Conservation (phyloP, 2,113 vertebrate species). For the Piprites chloris region DNA sequence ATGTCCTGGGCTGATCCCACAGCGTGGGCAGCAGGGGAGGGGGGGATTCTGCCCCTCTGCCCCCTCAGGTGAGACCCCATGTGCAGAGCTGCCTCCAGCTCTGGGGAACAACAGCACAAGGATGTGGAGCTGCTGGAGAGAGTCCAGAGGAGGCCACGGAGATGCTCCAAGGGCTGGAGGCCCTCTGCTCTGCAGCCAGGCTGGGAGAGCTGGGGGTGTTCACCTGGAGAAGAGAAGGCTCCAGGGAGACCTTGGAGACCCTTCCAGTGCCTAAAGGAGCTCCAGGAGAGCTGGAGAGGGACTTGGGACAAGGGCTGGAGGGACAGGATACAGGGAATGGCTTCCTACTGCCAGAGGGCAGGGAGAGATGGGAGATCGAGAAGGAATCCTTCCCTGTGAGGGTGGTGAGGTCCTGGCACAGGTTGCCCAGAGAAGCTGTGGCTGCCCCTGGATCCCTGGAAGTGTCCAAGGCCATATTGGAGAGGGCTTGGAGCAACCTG, state of each 20-base stretch:
- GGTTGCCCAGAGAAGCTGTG: background rate
- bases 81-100: background rate
- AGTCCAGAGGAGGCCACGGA: accelerated
- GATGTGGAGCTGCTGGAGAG: background rate
- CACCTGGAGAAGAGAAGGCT: background rate
- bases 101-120: background rate
- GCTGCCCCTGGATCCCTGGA: background rate
- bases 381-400: accelerated
- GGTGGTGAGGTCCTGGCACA: background rate
- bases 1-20: background rate
- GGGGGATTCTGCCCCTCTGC: background rate
- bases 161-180: background rate
- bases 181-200: background rate
- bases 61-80: background rate
- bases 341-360: background rate
- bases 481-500: accelerated
- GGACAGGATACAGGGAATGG: background rate
- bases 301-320: background rate
- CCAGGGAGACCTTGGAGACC: background rate
- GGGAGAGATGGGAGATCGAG: background rate
- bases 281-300: background rate
- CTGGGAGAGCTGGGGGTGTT: background rate
- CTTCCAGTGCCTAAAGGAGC: background rate
- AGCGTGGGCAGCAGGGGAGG: background rate
- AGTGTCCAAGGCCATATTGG: background rate